Conservation (phyloP, 2,888 invertebrate species). For the Syrista parreyssii region DNA sequence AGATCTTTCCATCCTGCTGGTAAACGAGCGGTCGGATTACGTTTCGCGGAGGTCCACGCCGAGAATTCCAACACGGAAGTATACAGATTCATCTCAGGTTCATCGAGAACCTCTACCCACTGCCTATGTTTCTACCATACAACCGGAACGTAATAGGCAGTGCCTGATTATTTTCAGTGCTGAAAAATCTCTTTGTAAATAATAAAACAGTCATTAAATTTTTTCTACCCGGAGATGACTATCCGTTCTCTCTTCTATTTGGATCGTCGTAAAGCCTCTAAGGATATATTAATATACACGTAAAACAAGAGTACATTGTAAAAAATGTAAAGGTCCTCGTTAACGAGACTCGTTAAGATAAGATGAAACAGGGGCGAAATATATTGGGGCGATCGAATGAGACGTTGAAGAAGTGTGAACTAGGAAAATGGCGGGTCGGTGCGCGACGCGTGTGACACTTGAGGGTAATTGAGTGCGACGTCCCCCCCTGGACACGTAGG, state of each 20-base stretch:
- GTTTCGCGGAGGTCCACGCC: not conserved
- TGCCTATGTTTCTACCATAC: not conserved
- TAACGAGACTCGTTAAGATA: not conserved
- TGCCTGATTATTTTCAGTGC: not conserved
- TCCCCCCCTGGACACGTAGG: not conserved
- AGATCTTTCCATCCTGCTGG: constrained; percentile 18
- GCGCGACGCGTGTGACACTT: not conserved
- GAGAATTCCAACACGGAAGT: not conserved
- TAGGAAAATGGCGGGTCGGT: not conserved
- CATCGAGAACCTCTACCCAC: not conserved
- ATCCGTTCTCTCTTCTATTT: not conserved
- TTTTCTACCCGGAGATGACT: not conserved
- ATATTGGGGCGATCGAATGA: not conserved
- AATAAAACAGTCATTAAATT: not conserved
- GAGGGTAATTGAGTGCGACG: not conserved
- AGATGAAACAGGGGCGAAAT: not conserved
- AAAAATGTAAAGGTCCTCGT: not conserved
- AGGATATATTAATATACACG: not conserved
- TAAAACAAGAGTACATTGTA: not conserved
- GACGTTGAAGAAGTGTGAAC: not conserved
- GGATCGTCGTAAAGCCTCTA: not conserved
- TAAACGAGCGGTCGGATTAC: not conserved
- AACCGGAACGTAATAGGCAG: not conserved
- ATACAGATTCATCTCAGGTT: not conserved
- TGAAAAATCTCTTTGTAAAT: not conserved